These are phyloP conservation scores for Phaethornis superciliosus DNA, from an alignment of 2,113 vertebrate species.

Conservation along the genomic window DNA sequence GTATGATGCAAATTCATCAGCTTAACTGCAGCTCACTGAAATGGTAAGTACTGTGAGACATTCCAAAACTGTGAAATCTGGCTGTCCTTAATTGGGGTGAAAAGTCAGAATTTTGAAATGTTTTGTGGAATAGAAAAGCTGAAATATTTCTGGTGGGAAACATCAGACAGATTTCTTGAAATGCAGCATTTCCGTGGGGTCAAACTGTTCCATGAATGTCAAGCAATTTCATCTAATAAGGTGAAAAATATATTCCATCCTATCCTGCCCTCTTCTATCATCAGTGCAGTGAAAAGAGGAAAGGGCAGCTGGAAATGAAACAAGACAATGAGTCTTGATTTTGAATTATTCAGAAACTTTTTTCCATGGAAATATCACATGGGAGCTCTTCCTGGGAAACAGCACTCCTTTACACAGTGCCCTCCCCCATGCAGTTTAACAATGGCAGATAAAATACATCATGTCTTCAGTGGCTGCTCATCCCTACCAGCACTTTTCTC, in stretches of 20 bases:
- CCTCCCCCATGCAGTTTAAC: neutral
- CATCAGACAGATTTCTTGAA: neutral
- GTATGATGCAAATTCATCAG: neutral
- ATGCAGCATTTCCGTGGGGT: neutral
- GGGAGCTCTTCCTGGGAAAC: neutral
- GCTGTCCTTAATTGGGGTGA: neutral
- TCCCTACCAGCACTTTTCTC: neutral
- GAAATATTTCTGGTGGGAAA: conserved; percentile 14
- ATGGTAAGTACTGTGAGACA: neutral
- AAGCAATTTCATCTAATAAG: neutral
- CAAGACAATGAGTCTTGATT: neutral
- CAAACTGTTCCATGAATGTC: neutral
- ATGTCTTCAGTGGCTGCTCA: neutral
- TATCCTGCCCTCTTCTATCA: neutral
- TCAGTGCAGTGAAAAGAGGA: neutral
- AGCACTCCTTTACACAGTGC: neutral
- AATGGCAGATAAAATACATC: rapidly evolving
- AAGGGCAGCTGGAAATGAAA: neutral
- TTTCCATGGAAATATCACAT: neutral
- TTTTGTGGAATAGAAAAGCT: neutral
- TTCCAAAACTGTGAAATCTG: neutral
- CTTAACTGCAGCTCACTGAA: neutral
- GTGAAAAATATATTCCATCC: neutral
- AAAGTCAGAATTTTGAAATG: conserved; percentile 9
- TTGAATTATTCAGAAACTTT: conserved; percentile 1